Conservation (phyloP, 64 coral and sea anemone species). For the Montipora foliosa region DNA sequence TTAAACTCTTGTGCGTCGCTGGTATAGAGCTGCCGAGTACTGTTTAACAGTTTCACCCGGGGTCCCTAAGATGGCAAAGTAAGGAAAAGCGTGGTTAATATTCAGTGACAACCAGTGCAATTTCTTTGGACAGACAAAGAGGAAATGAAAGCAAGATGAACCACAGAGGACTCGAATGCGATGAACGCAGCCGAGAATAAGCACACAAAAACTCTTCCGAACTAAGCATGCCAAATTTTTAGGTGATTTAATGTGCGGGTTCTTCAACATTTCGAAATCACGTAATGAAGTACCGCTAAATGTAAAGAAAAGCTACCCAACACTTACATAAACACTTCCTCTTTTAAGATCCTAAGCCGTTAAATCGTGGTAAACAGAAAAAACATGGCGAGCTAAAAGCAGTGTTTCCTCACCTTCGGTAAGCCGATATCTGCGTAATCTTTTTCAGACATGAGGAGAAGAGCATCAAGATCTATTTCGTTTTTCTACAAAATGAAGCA, state of each 20-base stretch:
- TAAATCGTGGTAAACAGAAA: not conserved
- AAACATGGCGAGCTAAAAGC: not conserved
- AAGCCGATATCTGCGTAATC: constrained; percentile 98
- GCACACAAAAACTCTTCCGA: no score
- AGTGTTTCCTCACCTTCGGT: constrained; percentile 74
- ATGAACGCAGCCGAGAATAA: no score
- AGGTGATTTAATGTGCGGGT: no score
- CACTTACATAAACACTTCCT: no score
- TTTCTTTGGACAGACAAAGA: not conserved
- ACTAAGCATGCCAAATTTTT: no score
- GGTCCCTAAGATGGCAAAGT: constrained; percentile 33
- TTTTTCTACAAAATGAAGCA: constrained; percentile 79
- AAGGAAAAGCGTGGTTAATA: not conserved
- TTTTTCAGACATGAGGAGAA: constrained; percentile 98
- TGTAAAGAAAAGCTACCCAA: no score
- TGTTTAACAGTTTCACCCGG: constrained; percentile 67
- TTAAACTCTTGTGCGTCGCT: constrained; percentile 55
- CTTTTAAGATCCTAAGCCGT: not conserved
- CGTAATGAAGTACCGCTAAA: no score
- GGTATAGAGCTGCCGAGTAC: constrained; percentile 58
- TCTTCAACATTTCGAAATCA: no score
- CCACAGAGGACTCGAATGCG: no score
- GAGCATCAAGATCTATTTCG: constrained; percentile 98
- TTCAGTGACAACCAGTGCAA: not conserved
- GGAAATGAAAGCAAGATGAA: no score